Evolutionary conservation across 2,113 vertebrate genomes (phyloP).

Genomic region (Cathartes aura): DNA sequence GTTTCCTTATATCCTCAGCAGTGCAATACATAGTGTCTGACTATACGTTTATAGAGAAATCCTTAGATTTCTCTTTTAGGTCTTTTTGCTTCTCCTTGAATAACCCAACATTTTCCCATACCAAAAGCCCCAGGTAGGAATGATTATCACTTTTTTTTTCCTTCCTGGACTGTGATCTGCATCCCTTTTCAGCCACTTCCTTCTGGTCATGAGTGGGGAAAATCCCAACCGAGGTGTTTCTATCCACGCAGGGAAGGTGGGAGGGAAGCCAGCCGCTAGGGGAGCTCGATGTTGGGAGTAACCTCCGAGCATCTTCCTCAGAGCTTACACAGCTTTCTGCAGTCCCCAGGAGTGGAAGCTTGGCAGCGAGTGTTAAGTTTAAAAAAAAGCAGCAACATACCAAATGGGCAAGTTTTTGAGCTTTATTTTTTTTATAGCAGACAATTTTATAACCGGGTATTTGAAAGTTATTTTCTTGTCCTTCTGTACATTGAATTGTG

Average conservation of each 20-base stretch:
- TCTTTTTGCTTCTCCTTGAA: not conserved
- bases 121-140: not conserved
- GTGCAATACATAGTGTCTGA: not conserved
- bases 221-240: not conserved
- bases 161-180: not conserved
- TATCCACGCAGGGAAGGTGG: not conserved
- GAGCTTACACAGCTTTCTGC: not conserved
- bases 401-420: not conserved
- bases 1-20: not conserved
- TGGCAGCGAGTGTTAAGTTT: not conserved
- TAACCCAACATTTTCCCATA: not conserved
- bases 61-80: not conserved
- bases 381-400: not conserved
- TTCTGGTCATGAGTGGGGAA: not conserved
- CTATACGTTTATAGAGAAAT: not conserved
- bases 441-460: not conserved
- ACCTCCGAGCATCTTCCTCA: not conserved
- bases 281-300: constrained; percentile 39
- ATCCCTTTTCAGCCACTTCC: not conserved
- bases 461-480: not conserved
- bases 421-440: not conserved
- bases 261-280: constrained; percentile 33
- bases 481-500: not conserved
- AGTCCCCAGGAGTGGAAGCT: not conserved
- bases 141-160: not conserved